Percentiles rank a stretch among this genome's conserved stretches.
These are phyloP conservation scores for Neomorphus geoffroyi DNA, from an alignment of 2,797 vertebrate genomes.

Conservation along the genomic window DNA sequence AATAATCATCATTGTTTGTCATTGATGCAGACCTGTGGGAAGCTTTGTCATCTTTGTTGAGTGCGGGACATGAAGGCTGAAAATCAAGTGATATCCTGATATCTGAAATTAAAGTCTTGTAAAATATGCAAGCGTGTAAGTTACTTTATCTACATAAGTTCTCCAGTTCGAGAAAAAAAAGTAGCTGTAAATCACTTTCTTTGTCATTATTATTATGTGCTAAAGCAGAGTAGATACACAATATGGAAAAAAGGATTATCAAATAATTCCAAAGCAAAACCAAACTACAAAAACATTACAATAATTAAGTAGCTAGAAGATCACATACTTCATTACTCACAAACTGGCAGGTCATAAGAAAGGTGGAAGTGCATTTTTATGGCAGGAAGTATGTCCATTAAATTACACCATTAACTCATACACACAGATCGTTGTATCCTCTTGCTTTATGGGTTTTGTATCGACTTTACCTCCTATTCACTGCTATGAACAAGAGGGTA, in stretches of 20 bases:
- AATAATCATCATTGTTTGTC: neutral
- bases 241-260: neutral
- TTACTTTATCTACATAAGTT: neutral
- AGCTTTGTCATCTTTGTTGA: neutral
- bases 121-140: neutral
- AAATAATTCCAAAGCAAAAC: neutral
- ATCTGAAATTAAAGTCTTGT: neutral
- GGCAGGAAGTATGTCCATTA: neutral
- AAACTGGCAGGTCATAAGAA: neutral
- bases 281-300: neutral
- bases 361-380: neutral
- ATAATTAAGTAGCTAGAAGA: slow-evolving; percentile 13
- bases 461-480: neutral
- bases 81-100: neutral
- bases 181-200: neutral
- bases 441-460: neutral
- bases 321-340: neutral
- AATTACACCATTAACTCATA: neutral
- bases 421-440: neutral
- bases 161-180: neutral
- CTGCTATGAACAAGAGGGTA: neutral
- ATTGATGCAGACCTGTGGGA: neutral
- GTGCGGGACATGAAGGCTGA: neutral
- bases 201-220: neutral
- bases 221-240: neutral